Evolutionary conservation across 2,797 vertebrate genomes (phyloP), one percentile per base, ranked within the genome.

Genomic region (Hapalemur alaotrensis): DNA sequence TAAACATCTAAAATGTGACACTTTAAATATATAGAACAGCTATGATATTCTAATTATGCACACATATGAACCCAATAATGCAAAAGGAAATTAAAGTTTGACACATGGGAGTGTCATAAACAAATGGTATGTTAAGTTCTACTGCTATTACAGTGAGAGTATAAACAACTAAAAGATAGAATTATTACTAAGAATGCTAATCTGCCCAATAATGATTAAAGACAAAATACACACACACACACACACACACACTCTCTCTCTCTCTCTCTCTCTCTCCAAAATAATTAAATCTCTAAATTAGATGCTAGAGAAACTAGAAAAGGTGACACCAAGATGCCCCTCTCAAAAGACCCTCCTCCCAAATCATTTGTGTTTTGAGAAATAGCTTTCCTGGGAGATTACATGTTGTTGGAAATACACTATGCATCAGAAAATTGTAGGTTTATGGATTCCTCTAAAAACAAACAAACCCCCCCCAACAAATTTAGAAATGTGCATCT

Each of bases 71-170:
- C 5, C 35, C 10, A 86, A 61, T 43, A 70, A 93, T 72, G 46
- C 0, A 95, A 5, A 28, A 73, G 43, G 22, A 72, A 93, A 81
- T 75, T 43, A 84, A 46, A 25, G 30, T 32, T 6, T 91, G 14
- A 28, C 22, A 15, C n/a, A 46, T 50, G 30, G 41, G 76, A 61
- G 10, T 57, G 32, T 91, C 61, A 73, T 38, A 94, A 93, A 79
- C 70, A 96, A 89, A 75, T 82, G 52, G 46, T 91, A 23, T 48
- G 25, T 83, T 93, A 93, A 67, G 22, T 95, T 96, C n/a, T 94
- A 17, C 38, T 91, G 38, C 35, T 73, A 76, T 38, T 73, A 30
- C 20, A 81, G 46, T 80, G 73, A 79, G 38, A 93, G 15, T 50
- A 65, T 67, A 65, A 89, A 75, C 35, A 87, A 81, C 18, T 32